Evolutionary conservation across 1,140 invertebrate species (phyloP), one percentile per base, ranked within the genome.

Genomic region (Magallana angulata): DNA sequence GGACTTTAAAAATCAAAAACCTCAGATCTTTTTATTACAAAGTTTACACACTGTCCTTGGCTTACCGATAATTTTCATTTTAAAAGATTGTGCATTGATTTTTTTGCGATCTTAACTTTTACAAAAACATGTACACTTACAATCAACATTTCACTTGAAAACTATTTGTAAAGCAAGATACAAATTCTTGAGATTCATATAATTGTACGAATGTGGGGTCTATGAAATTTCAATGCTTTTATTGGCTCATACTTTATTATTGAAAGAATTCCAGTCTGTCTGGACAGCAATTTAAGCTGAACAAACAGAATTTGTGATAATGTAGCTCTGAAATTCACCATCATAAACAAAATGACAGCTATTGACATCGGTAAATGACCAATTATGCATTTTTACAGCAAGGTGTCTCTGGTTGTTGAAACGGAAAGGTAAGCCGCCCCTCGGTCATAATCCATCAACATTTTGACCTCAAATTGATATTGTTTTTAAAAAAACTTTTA

Each of bases 361-460:
- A 36, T 2, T 7, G 8, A 18, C 24, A 30, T 30, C 14, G 68
- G 68, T 76, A 76, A 48, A 76, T 76, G 68, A 76, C 68, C 68
- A 76, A 76, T 76, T 76, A 76, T 76, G 14, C 68, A 30, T 76
- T 76, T 64, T 76, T 76, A 76, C 68, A 76, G 68, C 68, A 18
- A 30, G 68, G 36, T 76, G 68, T 30, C 68, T 76, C 36, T 76
- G 68, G 68, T 76, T 12, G 68, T 76, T 36, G 68, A 76, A 76
- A 76, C 68, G 11, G 68, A 76, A 76, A 76, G 68, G 68, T 76
- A 76, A 76, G 68, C 7, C 24, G 36, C 36, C 24, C 36, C 36
- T 48, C 5, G 68, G 36, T 76, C 24, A 76, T 76, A 76, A 9
- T 76, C 68, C 68, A 76, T 76, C 68, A 76, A 4, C 4, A 76